Conservation (phyloP, 2,888 invertebrate genomes). For the Anagyrus pseudococci region DNA sequence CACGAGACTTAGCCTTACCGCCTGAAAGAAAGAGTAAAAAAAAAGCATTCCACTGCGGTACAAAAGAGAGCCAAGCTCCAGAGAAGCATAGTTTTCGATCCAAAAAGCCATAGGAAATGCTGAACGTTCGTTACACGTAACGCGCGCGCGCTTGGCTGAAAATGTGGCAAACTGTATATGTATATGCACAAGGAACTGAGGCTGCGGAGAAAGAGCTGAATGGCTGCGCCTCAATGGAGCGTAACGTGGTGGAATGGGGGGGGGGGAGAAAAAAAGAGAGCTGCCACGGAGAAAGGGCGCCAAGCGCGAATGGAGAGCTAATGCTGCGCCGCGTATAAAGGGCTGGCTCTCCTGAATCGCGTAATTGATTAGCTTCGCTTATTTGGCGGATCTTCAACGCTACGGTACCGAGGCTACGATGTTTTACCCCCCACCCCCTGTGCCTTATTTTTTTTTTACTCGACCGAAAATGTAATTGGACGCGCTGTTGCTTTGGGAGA, state of each 20-base stretch:
- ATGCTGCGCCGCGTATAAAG: too few relatives aligned
- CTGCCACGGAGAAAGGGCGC: not conserved
- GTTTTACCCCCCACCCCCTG: too few relatives aligned
- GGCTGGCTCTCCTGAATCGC: too few relatives aligned
- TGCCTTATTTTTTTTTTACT: too few relatives aligned
- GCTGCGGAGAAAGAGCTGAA: conserved; percentile 42
- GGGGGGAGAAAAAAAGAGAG: not conserved
- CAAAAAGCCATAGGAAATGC: conserved; percentile 27
- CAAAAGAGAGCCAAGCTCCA: not conserved
- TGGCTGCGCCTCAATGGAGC: conserved; percentile 48
- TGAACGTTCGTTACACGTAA: not conserved
- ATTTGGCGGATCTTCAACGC: too few relatives aligned
- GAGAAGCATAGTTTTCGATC: conserved; percentile 31
- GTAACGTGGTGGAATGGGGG: conserved; percentile 19
- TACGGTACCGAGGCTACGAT: too few relatives aligned
- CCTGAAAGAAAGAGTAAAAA: not conserved
- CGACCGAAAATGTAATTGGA: too few relatives aligned
- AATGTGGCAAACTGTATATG: conserved; percentile 38
- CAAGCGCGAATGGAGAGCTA: too few relatives aligned
- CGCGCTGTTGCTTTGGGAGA: too few relatives aligned
- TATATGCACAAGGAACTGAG: not conserved
- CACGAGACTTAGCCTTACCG: not conserved
- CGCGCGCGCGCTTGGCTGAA: conserved; percentile 32
- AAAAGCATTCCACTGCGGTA: not conserved
- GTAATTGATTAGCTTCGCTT: too few relatives aligned